These are phyloP conservation scores for Sander lucioperca DNA, from an alignment of 2,113 vertebrate species.

Conservation along the genomic window DNA sequence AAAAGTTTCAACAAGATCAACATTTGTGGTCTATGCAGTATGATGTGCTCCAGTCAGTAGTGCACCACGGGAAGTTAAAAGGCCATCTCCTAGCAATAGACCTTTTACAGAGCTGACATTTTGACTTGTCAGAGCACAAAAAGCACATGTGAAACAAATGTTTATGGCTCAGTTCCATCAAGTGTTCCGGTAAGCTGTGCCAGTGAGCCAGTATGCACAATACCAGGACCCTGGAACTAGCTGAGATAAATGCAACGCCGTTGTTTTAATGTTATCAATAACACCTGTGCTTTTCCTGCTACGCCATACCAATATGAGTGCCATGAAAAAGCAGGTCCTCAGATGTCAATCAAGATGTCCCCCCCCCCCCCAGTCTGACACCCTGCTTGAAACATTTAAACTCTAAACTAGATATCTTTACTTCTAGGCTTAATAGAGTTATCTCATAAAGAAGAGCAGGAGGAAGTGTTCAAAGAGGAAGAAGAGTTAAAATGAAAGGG, in stretches of 20 bases:
- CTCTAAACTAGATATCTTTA: background rate
- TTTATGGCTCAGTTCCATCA: background rate
- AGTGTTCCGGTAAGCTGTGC: background rate
- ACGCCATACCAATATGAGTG: background rate
- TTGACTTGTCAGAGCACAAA: background rate
- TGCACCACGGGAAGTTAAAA: too few species aligned
- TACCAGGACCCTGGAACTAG: background rate
- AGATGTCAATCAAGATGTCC: background rate
- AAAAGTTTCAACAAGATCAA: too few species aligned
- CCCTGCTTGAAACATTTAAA: background rate
- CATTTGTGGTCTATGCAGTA: too few species aligned
- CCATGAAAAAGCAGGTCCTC: background rate
- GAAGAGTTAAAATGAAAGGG: slow-evolving; percentile 36
- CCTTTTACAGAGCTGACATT: background rate
- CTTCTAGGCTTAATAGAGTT: slow-evolving; percentile 13
- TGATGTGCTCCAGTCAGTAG: too few species aligned
- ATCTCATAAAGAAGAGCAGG: slow-evolving; percentile 23
- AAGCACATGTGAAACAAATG: background rate
- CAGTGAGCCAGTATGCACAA: background rate
- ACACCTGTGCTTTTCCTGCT: background rate
- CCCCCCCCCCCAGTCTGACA: too few species aligned
- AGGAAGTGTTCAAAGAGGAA: slow-evolving; percentile 58
- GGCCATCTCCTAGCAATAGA: too few species aligned
- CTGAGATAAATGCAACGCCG: background rate
- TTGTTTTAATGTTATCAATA: background rate